A percentile compares a stretch with the other conserved stretches of the same genome.
Conservation (phyloP, 2,797 vertebrate species). For the Squalus acanthias region DNA sequence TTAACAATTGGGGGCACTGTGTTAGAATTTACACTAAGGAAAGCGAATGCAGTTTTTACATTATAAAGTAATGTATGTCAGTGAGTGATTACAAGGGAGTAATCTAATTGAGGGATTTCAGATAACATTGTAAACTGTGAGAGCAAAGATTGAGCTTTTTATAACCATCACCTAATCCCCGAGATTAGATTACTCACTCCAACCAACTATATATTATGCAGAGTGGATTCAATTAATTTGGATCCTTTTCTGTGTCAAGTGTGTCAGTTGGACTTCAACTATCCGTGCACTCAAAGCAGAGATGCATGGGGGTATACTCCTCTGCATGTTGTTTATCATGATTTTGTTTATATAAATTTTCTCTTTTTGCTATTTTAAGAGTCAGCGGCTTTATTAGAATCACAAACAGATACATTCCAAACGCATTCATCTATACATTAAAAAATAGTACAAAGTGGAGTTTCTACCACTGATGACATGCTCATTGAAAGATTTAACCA, state of each 20-base stretch:
- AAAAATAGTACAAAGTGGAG: not conserved
- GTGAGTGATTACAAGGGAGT: not conserved
- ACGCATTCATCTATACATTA: not conserved
- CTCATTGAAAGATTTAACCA: not conserved
- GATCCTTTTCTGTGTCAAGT: not conserved
- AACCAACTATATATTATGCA: not conserved
- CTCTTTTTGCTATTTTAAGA: not conserved
- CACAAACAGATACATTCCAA: not conserved
- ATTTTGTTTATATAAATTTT: not conserved
- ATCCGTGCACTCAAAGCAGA: not conserved
- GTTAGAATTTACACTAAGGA: not conserved
- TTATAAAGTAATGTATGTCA: not conserved
- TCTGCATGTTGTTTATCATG: not conserved
- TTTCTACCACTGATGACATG: not conserved
- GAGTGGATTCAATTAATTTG: not conserved
- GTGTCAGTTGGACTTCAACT: not conserved
- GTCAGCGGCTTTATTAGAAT: not conserved
- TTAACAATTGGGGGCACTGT: not conserved
- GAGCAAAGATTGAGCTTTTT: not conserved
- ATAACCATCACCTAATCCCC: not conserved
- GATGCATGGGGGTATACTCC: not conserved
- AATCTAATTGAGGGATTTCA: not conserved
- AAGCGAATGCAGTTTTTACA: not conserved
- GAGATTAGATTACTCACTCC: not conserved
- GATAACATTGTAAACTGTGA: not conserved